Conservation (phyloP, 2,797 vertebrate species). For the Chaetodon trifasciatus region DNA sequence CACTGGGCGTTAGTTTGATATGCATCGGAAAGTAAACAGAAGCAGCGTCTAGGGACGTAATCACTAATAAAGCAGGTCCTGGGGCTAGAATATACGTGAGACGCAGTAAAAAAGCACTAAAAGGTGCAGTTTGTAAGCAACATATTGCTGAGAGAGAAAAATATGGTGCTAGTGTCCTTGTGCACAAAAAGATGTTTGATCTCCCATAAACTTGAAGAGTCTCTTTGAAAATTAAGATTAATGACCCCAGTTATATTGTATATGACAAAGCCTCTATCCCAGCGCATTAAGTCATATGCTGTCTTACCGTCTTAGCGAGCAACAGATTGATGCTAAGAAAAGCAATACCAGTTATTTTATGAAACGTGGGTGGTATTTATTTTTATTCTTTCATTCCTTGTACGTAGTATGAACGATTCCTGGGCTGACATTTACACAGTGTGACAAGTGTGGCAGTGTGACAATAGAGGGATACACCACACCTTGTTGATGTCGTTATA, state of each 20-base stretch:
- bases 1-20: conserved; percentile 68
- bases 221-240: conserved; percentile 1
- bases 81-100: background rate
- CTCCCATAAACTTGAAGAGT: background rate
- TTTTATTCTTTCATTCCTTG: conserved; percentile 63
- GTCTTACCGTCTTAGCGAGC: conserved; percentile 18
- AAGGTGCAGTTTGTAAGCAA: conserved; percentile 22
- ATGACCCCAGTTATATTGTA: background rate
- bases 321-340: conserved; percentile 49
- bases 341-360: conserved; percentile 59
- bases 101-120: conserved; percentile 10
- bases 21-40: conserved; percentile 73
- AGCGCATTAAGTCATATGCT: no score
- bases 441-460: conserved; percentile 62
- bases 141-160: background rate
- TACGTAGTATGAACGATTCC: conserved; percentile 43
- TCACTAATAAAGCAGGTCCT: conserved; percentile 38
- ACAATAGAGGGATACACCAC: conserved; percentile 53
- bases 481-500: conserved; percentile 39
- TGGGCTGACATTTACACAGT: conserved; percentile 67
- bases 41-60: conserved; percentile 47
- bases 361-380: conserved; percentile 55
- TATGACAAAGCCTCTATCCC: background rate
- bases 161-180: background rate
- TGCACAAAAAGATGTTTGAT: background rate